Evolutionary conservation across 2,797 vertebrate species (phyloP), one percentile per base, ranked within the genome.

Genomic region (Vespertilio murinus): DNA sequence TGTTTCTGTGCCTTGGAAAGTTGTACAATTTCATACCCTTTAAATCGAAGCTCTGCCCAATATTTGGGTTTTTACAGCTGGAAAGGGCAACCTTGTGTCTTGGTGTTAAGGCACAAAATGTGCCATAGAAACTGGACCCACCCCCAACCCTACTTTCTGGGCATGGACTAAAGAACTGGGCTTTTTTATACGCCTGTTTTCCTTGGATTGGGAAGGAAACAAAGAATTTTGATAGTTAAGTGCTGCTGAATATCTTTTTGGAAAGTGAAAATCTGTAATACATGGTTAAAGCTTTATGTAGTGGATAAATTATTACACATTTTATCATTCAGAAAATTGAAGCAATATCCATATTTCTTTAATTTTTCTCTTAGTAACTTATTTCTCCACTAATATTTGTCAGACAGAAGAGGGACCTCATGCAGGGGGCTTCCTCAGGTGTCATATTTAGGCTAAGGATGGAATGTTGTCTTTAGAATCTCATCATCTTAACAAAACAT

Each of bases 101-200:
- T 74, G 83, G 75, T 85, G 20, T 25, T 85, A 38, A 94, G 30
- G 47, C 12, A 77, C 12, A 73, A 90, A 77, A 89, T 47, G 40
- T 87, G 90, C 59, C 40, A 81, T 64, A 52, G 45, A 35, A 94
- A 95, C 86, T 88, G 28, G 3, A n/a, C n/a, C n/a, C n/a, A n/a
- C n/a, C n/a, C n/a, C 10, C 45, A 23, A 81, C 49, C 49, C 23
- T 52, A 42, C 11, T 52, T 61, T 64, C 77, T 67, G 35, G 90
- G 6, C 17, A 25, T 79, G 73, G 78, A 81, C 83, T 83, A 33
- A 94, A 75, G 64, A 88, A n/a, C 10, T 20, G 14, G 33, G 2
- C 8, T 93, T 93, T 93, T 88, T 82, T 52, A 82, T 40, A 22
- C 49, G 11, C 28, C 33, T 90, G 2, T 64, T 95, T 95, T 90